phyloP scores from a whole-genome alignment of 2,113 vertebrate genomes.

The Eupsittula cactorum region DNA sequence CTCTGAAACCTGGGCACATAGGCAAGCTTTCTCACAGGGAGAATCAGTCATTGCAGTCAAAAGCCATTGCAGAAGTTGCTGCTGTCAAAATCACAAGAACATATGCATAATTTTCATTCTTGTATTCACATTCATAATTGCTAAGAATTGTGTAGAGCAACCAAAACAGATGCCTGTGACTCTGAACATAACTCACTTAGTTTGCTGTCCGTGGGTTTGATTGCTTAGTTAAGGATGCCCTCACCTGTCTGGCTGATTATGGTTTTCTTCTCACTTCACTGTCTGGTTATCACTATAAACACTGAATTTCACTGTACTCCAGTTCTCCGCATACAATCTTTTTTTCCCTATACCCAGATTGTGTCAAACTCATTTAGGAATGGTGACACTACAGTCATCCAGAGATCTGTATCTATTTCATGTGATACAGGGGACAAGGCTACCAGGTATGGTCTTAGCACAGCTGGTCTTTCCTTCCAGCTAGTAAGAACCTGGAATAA shows the following conservation, averaged over 20 bases:
- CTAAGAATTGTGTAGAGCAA: neutral
- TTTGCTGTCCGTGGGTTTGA: neutral
- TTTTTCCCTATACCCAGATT: fast-evolving
- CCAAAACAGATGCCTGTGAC: neutral
- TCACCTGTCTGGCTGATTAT: neutral
- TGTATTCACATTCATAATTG: neutral
- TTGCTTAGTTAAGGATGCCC: neutral
- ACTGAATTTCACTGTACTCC: neutral
- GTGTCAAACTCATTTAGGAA: neutral
- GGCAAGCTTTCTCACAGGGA: constrained; percentile 6
- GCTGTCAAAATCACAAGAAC: constrained; percentile 41
- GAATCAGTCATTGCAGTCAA: neutral
- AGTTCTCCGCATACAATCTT: neutral
- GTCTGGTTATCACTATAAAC: neutral
- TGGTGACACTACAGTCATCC: neutral
- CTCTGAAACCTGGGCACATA: neutral
- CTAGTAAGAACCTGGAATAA: neutral
- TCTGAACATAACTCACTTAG: neutral
- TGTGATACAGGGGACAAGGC: neutral
- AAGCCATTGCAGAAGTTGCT: neutral
- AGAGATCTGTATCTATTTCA: neutral
- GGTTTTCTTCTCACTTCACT: neutral
- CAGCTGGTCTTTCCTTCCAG: neutral
- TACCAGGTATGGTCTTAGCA: neutral
- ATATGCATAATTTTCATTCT: constrained; percentile 8